A percentile compares a stretch with the other conserved stretches of the same genome.
Evolutionary conservation across 92 coral and sea anemone species (phyloP).

Genomic region (Heliopora coerulea): DNA sequence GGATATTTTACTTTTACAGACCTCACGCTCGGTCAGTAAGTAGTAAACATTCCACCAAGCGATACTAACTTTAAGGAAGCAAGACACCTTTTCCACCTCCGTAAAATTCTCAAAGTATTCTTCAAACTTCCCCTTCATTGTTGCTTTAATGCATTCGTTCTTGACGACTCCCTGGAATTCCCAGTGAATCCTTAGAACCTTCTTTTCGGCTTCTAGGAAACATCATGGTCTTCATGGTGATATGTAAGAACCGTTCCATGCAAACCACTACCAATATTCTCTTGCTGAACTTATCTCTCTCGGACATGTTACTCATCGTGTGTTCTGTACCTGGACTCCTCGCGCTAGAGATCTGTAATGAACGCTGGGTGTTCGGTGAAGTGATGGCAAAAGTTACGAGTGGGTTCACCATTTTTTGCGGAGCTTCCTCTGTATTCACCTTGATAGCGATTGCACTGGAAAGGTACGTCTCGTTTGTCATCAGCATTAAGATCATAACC

Average conservation of each 20-base stretch:
- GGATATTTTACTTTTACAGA: no score
- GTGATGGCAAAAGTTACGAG: constrained; percentile 59
- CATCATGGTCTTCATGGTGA: constrained; percentile 74
- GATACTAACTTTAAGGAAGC: no score
- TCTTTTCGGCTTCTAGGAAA: constrained; percentile 53
- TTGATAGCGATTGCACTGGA: constrained; percentile 84
- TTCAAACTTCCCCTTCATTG: no score
- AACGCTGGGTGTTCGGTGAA: constrained; percentile 71
- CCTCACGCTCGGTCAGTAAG: no score
- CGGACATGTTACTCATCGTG: constrained; percentile 74
- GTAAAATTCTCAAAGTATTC: no score
- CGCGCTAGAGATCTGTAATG: constrained; percentile 49
- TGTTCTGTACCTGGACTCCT: constrained; percentile 66
- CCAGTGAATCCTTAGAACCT: no score
- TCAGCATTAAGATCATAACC: no score
- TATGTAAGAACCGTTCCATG: constrained; percentile 72
- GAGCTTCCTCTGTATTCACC: constrained; percentile 75
- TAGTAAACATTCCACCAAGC: no score
- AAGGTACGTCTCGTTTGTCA: constrained; percentile 49
- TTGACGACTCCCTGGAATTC: no score
- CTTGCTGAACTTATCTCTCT: constrained; percentile 76
- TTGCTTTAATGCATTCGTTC: no score
- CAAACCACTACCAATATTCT: constrained; percentile 86
- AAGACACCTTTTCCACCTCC: no score
- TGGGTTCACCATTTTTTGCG: constrained; percentile 56